These are phyloP conservation scores for Azorinus chamasolen DNA, from an alignment of 2,888 invertebrate genomes.

Conservation along the genomic window DNA sequence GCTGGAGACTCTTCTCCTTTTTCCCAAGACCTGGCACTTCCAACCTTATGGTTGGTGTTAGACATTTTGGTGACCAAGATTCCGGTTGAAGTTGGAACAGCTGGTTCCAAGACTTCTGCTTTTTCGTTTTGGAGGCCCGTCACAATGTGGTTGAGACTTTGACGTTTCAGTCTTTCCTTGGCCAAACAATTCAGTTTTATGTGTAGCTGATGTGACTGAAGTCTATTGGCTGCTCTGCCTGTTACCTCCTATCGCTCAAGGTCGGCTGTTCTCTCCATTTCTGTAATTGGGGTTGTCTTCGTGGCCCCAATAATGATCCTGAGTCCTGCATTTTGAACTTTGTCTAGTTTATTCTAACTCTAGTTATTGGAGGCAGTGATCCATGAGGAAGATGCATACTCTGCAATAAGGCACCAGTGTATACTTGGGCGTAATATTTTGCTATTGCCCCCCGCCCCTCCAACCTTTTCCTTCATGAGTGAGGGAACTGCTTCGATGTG, in stretches of 20 bases:
- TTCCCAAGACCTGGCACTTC: not conserved
- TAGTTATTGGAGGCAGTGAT: not conserved
- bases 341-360: not conserved
- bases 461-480: too few species aligned
- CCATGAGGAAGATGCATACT: not conserved
- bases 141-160: conserved; percentile 4
- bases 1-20: not conserved
- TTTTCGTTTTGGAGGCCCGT: not conserved
- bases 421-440: conserved; percentile 1
- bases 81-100: too few species aligned
- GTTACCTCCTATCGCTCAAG: conserved; percentile 1
- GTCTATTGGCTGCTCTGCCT: conserved; percentile 1
- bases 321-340: conserved; percentile 5
- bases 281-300: conserved; percentile 19
- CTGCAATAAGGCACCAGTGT: too few species aligned
- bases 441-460: not conserved
- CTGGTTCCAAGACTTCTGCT: not conserved
- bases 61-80: too few species aligned
- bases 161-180: conserved; percentile 1
- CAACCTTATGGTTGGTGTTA: too few species aligned
- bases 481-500: conserved; percentile 1
- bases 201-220: conserved; percentile 1
- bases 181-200: not conserved
- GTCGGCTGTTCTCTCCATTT: conserved; percentile 21
- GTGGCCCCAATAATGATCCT: conserved; percentile 10